These are phyloP conservation scores for Alexandromys fortis DNA, from an alignment of 2,113 vertebrate species.

Conservation along the genomic window DNA sequence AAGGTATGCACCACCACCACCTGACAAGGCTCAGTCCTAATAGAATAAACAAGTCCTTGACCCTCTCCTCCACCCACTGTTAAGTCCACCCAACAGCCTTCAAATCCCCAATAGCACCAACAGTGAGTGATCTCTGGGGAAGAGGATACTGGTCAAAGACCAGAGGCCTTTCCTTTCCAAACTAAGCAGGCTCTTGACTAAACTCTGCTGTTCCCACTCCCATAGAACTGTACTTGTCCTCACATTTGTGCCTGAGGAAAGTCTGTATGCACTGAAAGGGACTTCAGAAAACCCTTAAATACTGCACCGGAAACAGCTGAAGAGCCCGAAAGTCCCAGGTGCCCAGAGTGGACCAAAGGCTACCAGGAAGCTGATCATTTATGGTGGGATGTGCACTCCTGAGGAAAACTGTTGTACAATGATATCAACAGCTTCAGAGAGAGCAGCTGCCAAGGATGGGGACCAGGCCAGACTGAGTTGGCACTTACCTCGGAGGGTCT, in stretches of 20 bases:
- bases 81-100: background rate
- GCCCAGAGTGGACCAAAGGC: background rate
- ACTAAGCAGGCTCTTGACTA: background rate
- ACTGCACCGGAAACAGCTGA: conserved; percentile 74
- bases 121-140: background rate
- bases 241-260: background rate
- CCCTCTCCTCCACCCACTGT: background rate
- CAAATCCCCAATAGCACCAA: background rate
- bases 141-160: background rate
- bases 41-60: background rate
- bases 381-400: background rate
- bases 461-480: background rate
- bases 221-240: background rate
- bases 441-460: background rate
- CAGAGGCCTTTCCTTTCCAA: background rate
- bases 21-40: background rate
- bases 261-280: conserved; percentile 39
- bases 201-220: background rate
- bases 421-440: background rate
- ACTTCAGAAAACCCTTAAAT: conserved; percentile 71
- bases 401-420: rapidly evolving
- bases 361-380: background rate
- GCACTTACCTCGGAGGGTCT: conserved; percentile 93
- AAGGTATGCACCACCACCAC: background rate
- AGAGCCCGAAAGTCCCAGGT: conserved; percentile 73